Base-by-base conservation (phyloP, 2,797 vertebrate genomes). In the Parambassis ranga region DNA sequence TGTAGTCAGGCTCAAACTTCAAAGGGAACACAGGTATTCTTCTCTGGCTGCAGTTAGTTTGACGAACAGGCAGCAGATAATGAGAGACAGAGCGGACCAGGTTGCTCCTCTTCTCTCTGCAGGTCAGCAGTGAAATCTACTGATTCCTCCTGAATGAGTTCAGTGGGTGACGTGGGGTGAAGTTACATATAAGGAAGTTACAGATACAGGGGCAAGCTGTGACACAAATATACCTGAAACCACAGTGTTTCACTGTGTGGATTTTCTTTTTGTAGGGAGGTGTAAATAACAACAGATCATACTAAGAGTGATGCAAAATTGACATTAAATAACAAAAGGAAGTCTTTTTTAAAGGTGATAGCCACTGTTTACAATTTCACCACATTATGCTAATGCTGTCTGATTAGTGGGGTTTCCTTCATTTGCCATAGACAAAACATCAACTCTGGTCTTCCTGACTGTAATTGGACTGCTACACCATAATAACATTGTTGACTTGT, bases 21-120 rank as follows among this genome's bases (percentile, higher is more conserved):
- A 88, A 89, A 88, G 74, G 24, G 28, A 77, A 30, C 65, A 13
- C 70, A 84, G 82, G 87, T 88, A 88, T 88, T 88, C 73, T 83
- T 82, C 69, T 77, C 78, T 89, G 87, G 83, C 79, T 82, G 65
- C 32, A 43, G 82, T 56, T 38, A 51, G 74, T 72, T 72, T 77
- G 79, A 85, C 35, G 49, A 61, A 57, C 77, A 71, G 74, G 51
- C 66, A 75, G 84, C 67, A 77, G 79, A 84, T 88, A 88, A 89
- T 79, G 73, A 89, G 85, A 86, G 85, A 77, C 79, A 81, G 86
- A 87, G 58, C 7, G 7, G 42, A 63, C 51, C 7, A 24, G 16
- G 33, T 71, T 60, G 62, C 63, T 64, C 43, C 36, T 73, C 68
- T 75, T 47, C 61, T 76, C 65, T 67, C 61, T 2, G 22, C 11